Conservation (phyloP, 1,140 invertebrate genomes). For the Lethrus apterus region DNA sequence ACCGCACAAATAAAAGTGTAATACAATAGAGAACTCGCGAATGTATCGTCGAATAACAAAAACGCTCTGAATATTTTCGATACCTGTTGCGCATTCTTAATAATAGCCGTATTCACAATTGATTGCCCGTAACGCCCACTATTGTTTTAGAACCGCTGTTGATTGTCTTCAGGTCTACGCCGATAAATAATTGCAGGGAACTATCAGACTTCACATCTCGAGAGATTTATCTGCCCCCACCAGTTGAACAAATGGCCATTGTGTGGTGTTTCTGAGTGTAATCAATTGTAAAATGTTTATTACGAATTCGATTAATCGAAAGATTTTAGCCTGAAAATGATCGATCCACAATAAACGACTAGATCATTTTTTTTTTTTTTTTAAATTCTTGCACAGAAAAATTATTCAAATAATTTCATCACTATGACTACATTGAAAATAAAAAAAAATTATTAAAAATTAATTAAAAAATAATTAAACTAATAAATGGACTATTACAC, state of each 20-base stretch:
- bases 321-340: too few relatives aligned
- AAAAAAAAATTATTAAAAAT: too few relatives aligned
- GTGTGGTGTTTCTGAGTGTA: conserved; percentile 22
- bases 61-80: conserved; percentile 9
- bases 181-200: conserved; percentile 33
- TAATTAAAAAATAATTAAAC: too few relatives aligned
- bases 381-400: too few relatives aligned
- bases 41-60: conserved; percentile 13
- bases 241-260: conserved; percentile 26
- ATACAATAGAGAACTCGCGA: conserved; percentile 11
- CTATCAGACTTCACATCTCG: conserved; percentile 31
- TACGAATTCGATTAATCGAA: too few relatives aligned
- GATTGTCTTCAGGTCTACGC: conserved; percentile 32
- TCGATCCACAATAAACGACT: too few relatives aligned
- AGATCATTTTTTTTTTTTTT: too few relatives aligned
- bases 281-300: too few relatives aligned
- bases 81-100: conserved; percentile 19
- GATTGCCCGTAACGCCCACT: conserved; percentile 30
- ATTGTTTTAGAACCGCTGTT: conserved; percentile 34
- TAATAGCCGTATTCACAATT: conserved; percentile 31
- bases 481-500: too few relatives aligned
- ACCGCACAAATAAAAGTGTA: too few relatives aligned
- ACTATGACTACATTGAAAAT: too few relatives aligned
- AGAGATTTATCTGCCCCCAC: conserved; percentile 33
- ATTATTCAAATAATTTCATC: too few relatives aligned